Base-by-base conservation (phyloP, 2,797 vertebrate genomes). In the Molothrus aeneus region DNA sequence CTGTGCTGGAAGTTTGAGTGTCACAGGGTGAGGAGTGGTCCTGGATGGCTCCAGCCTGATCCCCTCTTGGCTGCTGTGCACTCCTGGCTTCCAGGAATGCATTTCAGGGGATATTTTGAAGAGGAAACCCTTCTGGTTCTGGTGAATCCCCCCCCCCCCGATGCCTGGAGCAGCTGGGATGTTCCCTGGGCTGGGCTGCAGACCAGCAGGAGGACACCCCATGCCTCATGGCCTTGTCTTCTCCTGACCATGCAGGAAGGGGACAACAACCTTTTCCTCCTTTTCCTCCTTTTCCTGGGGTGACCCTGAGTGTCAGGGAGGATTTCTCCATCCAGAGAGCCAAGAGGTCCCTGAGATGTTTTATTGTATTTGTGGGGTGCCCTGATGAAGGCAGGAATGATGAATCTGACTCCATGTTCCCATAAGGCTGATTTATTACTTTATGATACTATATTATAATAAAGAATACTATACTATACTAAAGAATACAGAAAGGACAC, bases 191-290 rank as follows among this genome's bases (percentile, higher is more conserved):
- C 71, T 61, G 74, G 68, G 70, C 47, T 66, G 65, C 43, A 51
- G 56, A 68, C 3, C n/a, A 20, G 2, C 22, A 15, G 26, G 17
- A 7, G 68, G 36, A 54, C 40, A 24, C 14, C 12, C 26, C 43
- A 7, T 3, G 18, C 24, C 78, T 45, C 4, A 1, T 38, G 4
- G 22, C 42, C 1, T 2, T n/a, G 3, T 42, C 21, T 34, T 40
- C 25, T 79, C 40, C 50, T 47, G 47, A 2, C n/a, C 16, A 0
- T 7, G 63, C 10, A 21, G 16, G 17, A 9, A 51, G 4, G 10
- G 21, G 10, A 38, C 22, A 54, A 43, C 40, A 45, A 7, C 2
- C 6, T 56, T n/a, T 10, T 42, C 4, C 18, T 20, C 32, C 24
- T n/a, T n/a, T 11, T 42, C 4, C 18, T 20, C 32, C 24, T 77